Evolutionary conservation across 1,140 invertebrate genomes (phyloP).

Genomic region (Triops cancriformis): DNA sequence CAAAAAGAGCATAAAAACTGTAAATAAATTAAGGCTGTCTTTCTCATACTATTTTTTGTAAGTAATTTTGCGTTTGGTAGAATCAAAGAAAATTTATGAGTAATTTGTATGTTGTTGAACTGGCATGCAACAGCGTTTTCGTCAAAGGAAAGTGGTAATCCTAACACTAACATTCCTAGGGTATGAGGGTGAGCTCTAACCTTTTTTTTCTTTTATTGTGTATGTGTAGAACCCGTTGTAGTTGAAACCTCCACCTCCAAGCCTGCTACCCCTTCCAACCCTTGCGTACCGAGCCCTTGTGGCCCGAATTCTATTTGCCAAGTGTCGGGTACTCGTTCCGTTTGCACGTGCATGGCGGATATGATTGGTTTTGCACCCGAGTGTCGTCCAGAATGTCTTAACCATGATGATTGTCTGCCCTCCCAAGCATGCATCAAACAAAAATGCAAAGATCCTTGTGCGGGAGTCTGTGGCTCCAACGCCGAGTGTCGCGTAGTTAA

Average conservation of each 20-base stretch:
- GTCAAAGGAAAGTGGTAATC: no score
- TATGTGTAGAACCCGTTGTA: conserved; percentile 11
- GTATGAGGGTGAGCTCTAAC: no score
- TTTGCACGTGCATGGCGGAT: conserved; percentile 61
- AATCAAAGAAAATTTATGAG: no score
- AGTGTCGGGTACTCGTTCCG: conserved; percentile 63
- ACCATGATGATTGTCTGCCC: conserved; percentile 62
- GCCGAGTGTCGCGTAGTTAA: conserved; percentile 45
- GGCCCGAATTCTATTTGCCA: conserved; percentile 64
- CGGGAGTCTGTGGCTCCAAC: conserved; percentile 47
- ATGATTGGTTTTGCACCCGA: conserved; percentile 40
- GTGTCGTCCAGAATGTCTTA: conserved; percentile 66
- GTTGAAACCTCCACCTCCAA: neutral
- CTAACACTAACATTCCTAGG: no score
- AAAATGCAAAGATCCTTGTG: conserved; percentile 63
- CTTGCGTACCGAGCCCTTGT: conserved; percentile 62
- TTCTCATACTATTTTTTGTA: no score
- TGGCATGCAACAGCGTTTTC: no score
- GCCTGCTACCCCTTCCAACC: conserved; percentile 5
- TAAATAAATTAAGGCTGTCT: no score
- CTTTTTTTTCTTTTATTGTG: no score
- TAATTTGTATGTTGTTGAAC: no score
- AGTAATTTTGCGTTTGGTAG: no score
- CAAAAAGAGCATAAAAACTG: no score
- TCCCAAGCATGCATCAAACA: conserved; percentile 53